Conservation (phyloP, 1,140 invertebrate genomes). For the Prorops nasuta region DNA sequence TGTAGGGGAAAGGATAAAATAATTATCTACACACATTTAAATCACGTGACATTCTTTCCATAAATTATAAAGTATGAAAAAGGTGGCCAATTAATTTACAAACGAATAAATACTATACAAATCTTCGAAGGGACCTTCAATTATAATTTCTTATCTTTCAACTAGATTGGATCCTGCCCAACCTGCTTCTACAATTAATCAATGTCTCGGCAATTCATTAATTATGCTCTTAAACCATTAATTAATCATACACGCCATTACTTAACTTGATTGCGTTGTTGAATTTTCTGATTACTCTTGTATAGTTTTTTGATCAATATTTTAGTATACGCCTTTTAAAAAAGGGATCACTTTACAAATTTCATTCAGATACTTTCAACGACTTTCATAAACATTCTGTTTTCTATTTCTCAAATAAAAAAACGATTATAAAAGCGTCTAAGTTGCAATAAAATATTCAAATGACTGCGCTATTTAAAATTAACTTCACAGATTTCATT, state of each 20-base stretch:
- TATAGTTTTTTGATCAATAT: no score
- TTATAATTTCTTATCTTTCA: background rate
- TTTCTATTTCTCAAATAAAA: no score
- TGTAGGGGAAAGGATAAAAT: conserved; percentile 10
- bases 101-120: conserved; percentile 51
- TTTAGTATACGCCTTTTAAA: no score
- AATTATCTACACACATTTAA: conserved; percentile 26
- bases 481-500: no score
- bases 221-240: conserved; percentile 3
- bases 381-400: no score
- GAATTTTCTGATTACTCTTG: no score
- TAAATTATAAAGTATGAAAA: conserved; percentile 36
- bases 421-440: no score
- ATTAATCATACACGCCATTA: conserved; percentile 9
- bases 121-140: background rate
- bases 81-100: conserved; percentile 24
- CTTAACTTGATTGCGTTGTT: conserved; percentile 9
- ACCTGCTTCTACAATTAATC: conserved; percentile 17
- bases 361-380: no score
- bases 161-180: conserved; percentile 50
- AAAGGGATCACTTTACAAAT: no score
- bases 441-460: no score
- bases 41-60: conserved; percentile 5
- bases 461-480: no score
- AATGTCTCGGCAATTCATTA: background rate